Percentiles rank a stretch among this genome's conserved stretches.
Conservation (phyloP, 2,888 invertebrate genomes). For the Sarcophaga caerulescens region DNA sequence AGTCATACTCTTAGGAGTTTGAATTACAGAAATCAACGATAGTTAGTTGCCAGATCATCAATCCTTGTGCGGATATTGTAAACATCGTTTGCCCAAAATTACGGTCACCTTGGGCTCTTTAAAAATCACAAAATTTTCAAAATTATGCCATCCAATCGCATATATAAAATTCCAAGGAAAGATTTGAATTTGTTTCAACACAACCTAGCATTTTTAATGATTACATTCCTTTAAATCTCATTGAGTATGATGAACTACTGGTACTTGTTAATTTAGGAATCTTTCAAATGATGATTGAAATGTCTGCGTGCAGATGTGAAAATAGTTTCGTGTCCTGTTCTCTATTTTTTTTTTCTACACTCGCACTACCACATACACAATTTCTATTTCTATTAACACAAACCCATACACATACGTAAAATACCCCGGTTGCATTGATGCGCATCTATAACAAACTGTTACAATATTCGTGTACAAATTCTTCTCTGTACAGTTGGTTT, state of each 20-base stretch:
- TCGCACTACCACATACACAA: neutral
- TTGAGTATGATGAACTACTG: slow-evolving; percentile 4
- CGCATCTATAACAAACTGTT: slow-evolving; percentile 42
- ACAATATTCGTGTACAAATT: slow-evolving; percentile 36
- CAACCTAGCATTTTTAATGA: neutral
- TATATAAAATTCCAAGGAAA: too few relatives aligned
- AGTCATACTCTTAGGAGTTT: too few relatives aligned
- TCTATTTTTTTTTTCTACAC: slow-evolving; percentile 6
- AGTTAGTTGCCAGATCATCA: too few relatives aligned
- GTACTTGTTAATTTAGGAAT: slow-evolving; percentile 25
- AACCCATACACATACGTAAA: slow-evolving; percentile 2
- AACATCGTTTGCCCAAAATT: too few relatives aligned
- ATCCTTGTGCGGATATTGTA: too few relatives aligned
- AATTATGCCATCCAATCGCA: too few relatives aligned
- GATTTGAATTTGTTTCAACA: too few relatives aligned
- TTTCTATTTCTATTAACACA: neutral
- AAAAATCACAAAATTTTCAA: too few relatives aligned
- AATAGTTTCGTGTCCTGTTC: slow-evolving; percentile 62
- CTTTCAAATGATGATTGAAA: slow-evolving; percentile 17
- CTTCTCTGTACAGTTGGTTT: neutral
- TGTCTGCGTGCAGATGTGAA: slow-evolving; percentile 69
- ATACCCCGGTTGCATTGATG: slow-evolving; percentile 53
- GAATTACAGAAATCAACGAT: too few relatives aligned
- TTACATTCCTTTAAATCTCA: slow-evolving; percentile 3
- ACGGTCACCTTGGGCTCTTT: too few relatives aligned